These are phyloP conservation scores for Acronicta leporina DNA, from an alignment of 2,888 invertebrate genomes.

Conservation along the genomic window DNA sequence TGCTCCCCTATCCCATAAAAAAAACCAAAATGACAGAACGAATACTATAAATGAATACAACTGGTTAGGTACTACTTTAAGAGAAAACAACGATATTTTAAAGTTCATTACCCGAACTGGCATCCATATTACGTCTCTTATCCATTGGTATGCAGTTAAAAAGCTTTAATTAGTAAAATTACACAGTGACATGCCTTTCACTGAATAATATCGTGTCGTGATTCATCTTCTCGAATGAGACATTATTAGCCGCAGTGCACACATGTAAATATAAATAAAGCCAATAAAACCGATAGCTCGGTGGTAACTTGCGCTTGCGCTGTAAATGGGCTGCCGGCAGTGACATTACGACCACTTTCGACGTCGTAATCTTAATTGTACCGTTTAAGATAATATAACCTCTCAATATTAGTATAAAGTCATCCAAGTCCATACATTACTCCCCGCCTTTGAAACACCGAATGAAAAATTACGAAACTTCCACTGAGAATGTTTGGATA, in stretches of 20 bases:
- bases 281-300: slow-evolving; percentile 56
- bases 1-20: too few relatives aligned
- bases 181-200: slow-evolving; percentile 36
- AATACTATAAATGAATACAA: too few relatives aligned
- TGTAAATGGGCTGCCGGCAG: slow-evolving; percentile 70
- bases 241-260: slow-evolving; percentile 47
- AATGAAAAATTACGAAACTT: slow-evolving; percentile 27
- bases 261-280: slow-evolving; percentile 59
- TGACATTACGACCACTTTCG: slow-evolving; percentile 73
- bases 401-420: slow-evolving; percentile 66
- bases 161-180: slow-evolving; percentile 23
- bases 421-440: slow-evolving; percentile 65
- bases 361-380: slow-evolving; percentile 75
- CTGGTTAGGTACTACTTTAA: too few relatives aligned
- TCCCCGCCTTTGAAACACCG: slow-evolving; percentile 47
- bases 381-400: slow-evolving; percentile 75
- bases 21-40: too few relatives aligned
- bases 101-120: slow-evolving; percentile 2
- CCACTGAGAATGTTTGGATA: slow-evolving; percentile 28
- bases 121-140: slow-evolving; percentile 12
- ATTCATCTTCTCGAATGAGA: slow-evolving; percentile 52
- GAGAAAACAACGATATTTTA: too few relatives aligned
- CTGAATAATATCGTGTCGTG: slow-evolving; percentile 22
- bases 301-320: slow-evolving; percentile 59
- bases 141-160: slow-evolving; percentile 30